A percentile compares a stretch with the other conserved stretches of the same genome.
Conservation (phyloP, 2,113 vertebrate genomes). For the Prolemur simus region DNA sequence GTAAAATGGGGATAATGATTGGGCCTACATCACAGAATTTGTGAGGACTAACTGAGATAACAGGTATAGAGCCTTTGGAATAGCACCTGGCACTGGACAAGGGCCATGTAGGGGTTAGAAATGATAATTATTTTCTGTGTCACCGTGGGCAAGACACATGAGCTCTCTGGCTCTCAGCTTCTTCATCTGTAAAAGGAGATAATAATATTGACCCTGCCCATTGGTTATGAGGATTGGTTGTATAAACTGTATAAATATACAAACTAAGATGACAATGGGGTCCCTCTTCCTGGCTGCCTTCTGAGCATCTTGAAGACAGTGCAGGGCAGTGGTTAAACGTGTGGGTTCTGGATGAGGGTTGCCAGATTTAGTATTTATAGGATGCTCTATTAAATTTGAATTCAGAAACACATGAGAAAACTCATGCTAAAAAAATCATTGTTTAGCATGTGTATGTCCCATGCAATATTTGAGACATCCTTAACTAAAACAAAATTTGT, state of each 20-base stretch:
- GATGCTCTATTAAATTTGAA: neutral
- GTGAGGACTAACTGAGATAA: neutral
- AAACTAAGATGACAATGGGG: neutral
- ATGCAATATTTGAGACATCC: neutral
- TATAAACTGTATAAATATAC: accelerated
- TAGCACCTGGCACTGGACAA: neutral
- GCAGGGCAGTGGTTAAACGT: neutral
- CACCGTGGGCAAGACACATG: neutral
- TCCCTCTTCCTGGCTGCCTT: accelerated
- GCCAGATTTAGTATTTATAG: neutral
- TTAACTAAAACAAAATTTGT: neutral
- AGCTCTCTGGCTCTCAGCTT: neutral
- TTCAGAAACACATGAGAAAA: neutral
- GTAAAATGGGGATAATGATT: neutral
- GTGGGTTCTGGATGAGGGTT: neutral
- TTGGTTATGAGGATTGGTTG: neutral
- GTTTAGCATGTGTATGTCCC: neutral
- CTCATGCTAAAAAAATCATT: neutral
- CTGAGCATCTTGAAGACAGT: neutral
- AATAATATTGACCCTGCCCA: neutral
- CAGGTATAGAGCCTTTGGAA: neutral
- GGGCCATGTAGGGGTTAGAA: neutral
- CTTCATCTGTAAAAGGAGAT: neutral
- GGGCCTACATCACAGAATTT: neutral
- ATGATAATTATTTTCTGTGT: neutral